phyloP scores from a whole-genome alignment of 2,797 vertebrate genomes.

The Paramormyrops hopkinsi region DNA sequence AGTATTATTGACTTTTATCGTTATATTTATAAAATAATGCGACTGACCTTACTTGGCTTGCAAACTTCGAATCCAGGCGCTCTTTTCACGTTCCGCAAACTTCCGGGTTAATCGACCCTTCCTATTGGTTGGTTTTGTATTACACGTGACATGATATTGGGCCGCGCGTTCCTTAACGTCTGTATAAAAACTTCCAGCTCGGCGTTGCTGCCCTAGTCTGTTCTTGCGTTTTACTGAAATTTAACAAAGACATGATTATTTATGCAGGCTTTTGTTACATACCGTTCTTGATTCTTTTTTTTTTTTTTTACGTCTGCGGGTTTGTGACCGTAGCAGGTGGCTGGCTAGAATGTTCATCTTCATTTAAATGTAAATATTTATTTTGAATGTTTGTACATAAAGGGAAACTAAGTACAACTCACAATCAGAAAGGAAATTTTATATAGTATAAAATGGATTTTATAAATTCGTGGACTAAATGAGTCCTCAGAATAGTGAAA shows the following conservation, averaged over 20 bases:
- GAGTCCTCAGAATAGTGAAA: conserved; percentile 34
- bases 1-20: not conserved
- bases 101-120: conserved; percentile 46
- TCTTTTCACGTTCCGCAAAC: conserved; percentile 43
- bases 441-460: conserved; percentile 14
- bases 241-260: not conserved
- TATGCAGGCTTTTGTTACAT: not conserved
- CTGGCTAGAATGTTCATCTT: not conserved
- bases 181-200: not conserved
- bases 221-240: not conserved
- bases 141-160: not conserved
- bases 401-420: not conserved
- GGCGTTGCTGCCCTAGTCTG: not conserved
- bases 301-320: not conserved
- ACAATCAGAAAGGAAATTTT: not conserved
- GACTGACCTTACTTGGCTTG: conserved; percentile 40
- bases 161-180: not conserved
- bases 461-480: conserved; percentile 28
- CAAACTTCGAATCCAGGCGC: conserved; percentile 49
- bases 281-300: not conserved
- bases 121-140: conserved; percentile 47
- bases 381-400: not conserved
- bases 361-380: not conserved
- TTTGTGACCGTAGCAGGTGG: not conserved
- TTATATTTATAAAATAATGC: not conserved